These are phyloP conservation scores for Drosophila quinaria DNA, from an alignment of 2,888 invertebrate genomes.

Conservation along the genomic window DNA sequence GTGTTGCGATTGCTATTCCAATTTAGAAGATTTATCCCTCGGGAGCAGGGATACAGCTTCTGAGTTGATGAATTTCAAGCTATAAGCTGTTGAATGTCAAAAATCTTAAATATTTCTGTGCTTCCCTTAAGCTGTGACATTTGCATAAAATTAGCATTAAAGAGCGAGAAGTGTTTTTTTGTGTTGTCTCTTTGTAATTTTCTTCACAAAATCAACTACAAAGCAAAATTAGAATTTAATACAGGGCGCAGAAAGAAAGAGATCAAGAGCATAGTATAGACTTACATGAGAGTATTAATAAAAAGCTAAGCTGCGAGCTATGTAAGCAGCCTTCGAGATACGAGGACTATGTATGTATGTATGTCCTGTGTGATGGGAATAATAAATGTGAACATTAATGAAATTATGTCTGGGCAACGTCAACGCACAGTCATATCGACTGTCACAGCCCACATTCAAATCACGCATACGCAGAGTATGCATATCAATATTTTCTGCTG, in stretches of 20 bases:
- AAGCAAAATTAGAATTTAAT: constrained; percentile 34
- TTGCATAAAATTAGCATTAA: constrained; percentile 49
- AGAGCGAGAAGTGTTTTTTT: constrained; percentile 3
- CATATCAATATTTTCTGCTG: constrained; percentile 41
- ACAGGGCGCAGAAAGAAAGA: neutral
- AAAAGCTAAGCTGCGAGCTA: constrained; percentile 13
- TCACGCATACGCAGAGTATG: constrained; percentile 74
- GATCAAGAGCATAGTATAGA: neutral
- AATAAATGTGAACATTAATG: constrained; percentile 47
- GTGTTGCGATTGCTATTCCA: constrained; percentile 46
- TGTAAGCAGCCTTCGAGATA: constrained; percentile 9
- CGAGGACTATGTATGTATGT: neutral
- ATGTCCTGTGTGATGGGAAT: constrained; percentile 33
- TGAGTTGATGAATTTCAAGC: constrained; percentile 40
- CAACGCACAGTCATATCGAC: constrained; percentile 39
- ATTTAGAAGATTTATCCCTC: constrained; percentile 53
- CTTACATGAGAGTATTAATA: constrained; percentile 34
- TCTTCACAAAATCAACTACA: constrained; percentile 17
- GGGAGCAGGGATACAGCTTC: constrained; percentile 10
- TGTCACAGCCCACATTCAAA: constrained; percentile 51
- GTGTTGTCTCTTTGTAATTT: neutral
- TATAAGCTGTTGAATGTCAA: constrained; percentile 22
- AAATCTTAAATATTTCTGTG: constrained; percentile 8
- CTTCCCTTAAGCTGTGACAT: constrained; percentile 8
- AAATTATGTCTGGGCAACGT: constrained; percentile 57